Percentiles rank a stretch among this genome's conserved stretches.
These are phyloP conservation scores for Cataglyphis livida DNA, from an alignment of 2,888 invertebrate species.

Conservation along the genomic window DNA sequence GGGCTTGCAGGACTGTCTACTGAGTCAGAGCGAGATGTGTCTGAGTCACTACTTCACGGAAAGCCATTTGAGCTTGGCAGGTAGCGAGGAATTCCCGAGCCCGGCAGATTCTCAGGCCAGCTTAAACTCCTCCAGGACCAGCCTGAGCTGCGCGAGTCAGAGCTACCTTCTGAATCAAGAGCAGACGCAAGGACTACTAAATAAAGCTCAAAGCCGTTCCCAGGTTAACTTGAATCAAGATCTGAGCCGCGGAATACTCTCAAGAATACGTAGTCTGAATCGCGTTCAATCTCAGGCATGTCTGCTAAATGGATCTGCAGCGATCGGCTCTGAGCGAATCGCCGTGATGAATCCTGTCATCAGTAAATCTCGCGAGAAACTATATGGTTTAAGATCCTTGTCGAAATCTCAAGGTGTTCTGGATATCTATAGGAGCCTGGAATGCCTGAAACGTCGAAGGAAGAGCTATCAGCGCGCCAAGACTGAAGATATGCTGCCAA, in stretches of 20 bases:
- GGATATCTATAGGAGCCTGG: conserved; percentile 85
- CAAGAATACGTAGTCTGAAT: conserved; percentile 82
- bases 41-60: conserved; percentile 81
- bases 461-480: conserved; percentile 79
- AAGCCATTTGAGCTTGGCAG: conserved; percentile 79
- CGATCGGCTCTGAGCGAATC: conserved; percentile 50
- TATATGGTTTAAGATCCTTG: conserved; percentile 85
- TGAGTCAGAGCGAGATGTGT: conserved; percentile 86
- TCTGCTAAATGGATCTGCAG: conserved; percentile 73
- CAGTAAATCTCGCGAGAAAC: conserved; percentile 85
- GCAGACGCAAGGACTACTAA: conserved; percentile 83
- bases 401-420: conserved; percentile 86
- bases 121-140: conserved; percentile 81
- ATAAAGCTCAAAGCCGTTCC: conserved; percentile 82
- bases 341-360: conserved; percentile 80
- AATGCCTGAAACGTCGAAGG: conserved; percentile 79
- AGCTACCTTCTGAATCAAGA: conserved; percentile 83
- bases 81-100: conserved; percentile 81
- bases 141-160: conserved; percentile 80
- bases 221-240: conserved; percentile 81
- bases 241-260: conserved; percentile 79
- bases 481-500: conserved; percentile 80
- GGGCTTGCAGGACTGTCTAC: conserved; percentile 76
- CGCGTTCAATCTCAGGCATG: conserved; percentile 85
- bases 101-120: conserved; percentile 82